A percentile compares a stretch with the other conserved stretches of the same genome.
These are phyloP conservation scores for Oxyteleia sp. DNA, from an alignment of 2,888 invertebrate species.

Conservation along the genomic window DNA sequence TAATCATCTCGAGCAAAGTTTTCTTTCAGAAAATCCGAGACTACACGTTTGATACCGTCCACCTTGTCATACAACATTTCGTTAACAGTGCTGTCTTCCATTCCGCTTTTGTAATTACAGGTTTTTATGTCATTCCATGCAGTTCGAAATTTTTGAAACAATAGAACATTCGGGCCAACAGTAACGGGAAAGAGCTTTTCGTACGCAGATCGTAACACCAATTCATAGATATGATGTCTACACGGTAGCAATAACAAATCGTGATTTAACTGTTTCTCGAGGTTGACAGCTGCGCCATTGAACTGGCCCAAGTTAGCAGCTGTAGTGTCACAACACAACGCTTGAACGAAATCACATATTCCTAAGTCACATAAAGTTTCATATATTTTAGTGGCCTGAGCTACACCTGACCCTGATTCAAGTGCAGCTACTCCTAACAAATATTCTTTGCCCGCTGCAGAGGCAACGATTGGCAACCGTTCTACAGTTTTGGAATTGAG, in stretches of 20 bases:
- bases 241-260: neutral
- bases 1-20: conserved; percentile 74
- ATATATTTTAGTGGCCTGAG: conserved; percentile 1
- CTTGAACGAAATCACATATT: neutral
- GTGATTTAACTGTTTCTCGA: neutral
- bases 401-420: neutral
- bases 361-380: conserved; percentile 19
- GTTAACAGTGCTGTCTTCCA: neutral
- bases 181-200: too few relatives aligned
- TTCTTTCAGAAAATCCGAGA: conserved; percentile 11
- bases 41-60: conserved; percentile 1
- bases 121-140: neutral
- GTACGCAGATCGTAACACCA: too few relatives aligned
- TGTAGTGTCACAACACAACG: conserved; percentile 12
- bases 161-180: neutral
- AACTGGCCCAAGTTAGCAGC: neutral
- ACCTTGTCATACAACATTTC: neutral
- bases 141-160: neutral
- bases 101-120: neutral
- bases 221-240: too few relatives aligned
- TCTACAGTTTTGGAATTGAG: conserved; percentile 4
- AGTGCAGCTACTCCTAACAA: conserved; percentile 27
- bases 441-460: neutral
- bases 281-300: neutral
- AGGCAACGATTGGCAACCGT: conserved; percentile 8